Conservation (phyloP, 1,140 invertebrate species). For the Andricus grossulariae region DNA sequence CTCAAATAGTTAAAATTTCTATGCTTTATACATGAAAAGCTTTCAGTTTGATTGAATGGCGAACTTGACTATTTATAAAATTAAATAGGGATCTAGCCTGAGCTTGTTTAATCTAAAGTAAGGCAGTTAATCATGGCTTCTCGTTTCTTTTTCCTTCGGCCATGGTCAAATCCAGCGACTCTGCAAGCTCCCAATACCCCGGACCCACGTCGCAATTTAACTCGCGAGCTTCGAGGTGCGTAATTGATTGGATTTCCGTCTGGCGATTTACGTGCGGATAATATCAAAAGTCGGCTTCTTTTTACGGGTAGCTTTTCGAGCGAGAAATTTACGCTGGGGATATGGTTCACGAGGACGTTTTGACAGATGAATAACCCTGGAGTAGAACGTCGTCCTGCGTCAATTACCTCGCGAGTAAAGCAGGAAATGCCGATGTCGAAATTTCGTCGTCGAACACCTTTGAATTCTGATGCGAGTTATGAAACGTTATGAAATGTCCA, state of each 20-base stretch:
- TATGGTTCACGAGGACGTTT: not conserved
- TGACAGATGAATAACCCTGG: conserved; percentile 23
- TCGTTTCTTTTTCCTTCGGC: not conserved
- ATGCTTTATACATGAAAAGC: not conserved
- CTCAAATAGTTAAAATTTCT: not conserved
- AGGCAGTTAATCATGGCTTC: conserved; percentile 13
- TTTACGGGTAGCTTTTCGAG: conserved; percentile 20
- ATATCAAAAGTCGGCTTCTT: conserved; percentile 24
- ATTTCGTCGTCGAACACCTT: conserved; percentile 12
- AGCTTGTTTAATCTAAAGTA: conserved; percentile 6
- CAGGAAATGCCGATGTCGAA: conserved; percentile 11
- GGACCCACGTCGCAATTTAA: conserved; percentile 23
- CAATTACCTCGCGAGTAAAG: conserved; percentile 9
- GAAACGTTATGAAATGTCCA: conserved; percentile 23
- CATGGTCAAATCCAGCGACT: conserved; percentile 16
- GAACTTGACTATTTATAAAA: not conserved
- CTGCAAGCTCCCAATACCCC: conserved; percentile 10
- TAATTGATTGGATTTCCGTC: conserved; percentile 29
- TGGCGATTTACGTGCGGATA: conserved; percentile 24
- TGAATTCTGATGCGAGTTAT: conserved; percentile 21
- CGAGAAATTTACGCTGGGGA: not conserved
- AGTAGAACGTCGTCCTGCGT: conserved; percentile 23
- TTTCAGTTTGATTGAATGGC: not conserved
- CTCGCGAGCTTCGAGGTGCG: conserved; percentile 10
- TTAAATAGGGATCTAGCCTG: conserved; percentile 16